Conservation (phyloP, 1,140 invertebrate species). For the Drosophila subpulchrella region DNA sequence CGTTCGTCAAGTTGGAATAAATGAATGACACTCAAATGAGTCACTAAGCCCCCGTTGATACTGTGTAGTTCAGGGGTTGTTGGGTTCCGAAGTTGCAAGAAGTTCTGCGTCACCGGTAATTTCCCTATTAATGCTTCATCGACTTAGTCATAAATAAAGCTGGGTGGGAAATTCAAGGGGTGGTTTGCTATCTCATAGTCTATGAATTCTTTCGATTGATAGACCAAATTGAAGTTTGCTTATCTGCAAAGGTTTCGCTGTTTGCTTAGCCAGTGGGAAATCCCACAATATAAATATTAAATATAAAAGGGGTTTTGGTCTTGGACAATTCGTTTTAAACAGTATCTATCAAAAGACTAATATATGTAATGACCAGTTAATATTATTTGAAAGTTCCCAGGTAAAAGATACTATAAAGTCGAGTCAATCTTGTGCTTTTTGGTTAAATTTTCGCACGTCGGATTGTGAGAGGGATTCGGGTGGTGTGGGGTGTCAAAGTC, state of each 20-base stretch:
- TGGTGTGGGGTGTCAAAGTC: conserved; percentile 13
- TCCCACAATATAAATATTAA: too few species aligned
- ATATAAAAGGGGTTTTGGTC: too few species aligned
- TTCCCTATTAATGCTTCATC: conserved; percentile 1
- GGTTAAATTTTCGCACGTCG: conserved; percentile 27
- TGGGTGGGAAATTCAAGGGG: background rate
- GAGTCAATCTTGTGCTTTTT: conserved; percentile 5
- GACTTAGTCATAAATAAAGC: background rate
- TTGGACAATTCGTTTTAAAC: too few species aligned
- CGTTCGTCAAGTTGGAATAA: conserved; percentile 14
- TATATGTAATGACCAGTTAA: too few species aligned
- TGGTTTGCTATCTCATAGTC: background rate
- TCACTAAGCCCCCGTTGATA: conserved; percentile 23
- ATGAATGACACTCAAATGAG: conserved; percentile 39
- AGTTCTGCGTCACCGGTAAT: background rate
- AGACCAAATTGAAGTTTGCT: too few species aligned
- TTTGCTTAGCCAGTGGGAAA: too few species aligned
- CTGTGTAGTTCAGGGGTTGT: conserved; percentile 9
- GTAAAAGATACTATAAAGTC: background rate
- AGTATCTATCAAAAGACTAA: too few species aligned
- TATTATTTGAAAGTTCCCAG: background rate
- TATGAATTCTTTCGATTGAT: too few species aligned
- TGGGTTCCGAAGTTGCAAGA: background rate
- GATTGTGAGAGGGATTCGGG: conserved; percentile 5
- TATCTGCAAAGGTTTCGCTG: too few species aligned